Base-by-base conservation (phyloP, 2,113 vertebrate species). In the Oryzias woworae region DNA sequence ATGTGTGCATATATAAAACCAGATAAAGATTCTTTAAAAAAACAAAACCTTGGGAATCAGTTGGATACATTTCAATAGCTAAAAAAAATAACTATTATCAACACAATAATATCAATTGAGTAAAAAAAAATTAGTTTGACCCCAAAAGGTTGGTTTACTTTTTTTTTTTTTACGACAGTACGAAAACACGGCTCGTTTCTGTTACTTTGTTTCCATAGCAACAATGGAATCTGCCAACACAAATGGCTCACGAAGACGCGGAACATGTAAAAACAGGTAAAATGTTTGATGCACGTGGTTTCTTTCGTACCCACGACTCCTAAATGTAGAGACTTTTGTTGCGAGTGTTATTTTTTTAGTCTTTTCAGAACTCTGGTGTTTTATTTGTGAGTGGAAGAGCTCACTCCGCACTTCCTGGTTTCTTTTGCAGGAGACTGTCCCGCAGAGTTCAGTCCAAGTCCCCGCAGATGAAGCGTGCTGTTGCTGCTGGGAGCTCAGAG, bases 151-250 rank as follows among this genome's bases (percentile, higher is more conserved):
- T n/a, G 5, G 45, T 17, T 47, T 7, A 18, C n/a, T 20, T 45
- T 16, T 16, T 44, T 16, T 48, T 48, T 48, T 18, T 20, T 4
- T 18, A 8, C 17, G n/a, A 8, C 7, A 47, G 17, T 18, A 7
- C 4, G n/a, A 5, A 10, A 48, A n/a, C 47, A 18, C 7, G 4
- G 42, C 14, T 20, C 0, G 6, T 42, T 43, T 59, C 63, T 31
- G 54, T 66, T 53, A 23, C 50, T 17, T 1, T 13, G 28, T 81
- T 78, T 46, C 73, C 63, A 51, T 50, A 43, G 65, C 44, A 71
- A 84, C 70, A 20, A 82, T 77, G 80, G 72, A 78, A 28, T 5
- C n/a, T 0, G 49, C 53, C 62, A 85, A 82, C 76, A 87, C 60
- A 77, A 1, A 47, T 22, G 50, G 24, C 8, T 73, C 63, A 50